These are phyloP conservation scores for Progne subis DNA, from an alignment of 2,113 vertebrate genomes.

Conservation along the genomic window DNA sequence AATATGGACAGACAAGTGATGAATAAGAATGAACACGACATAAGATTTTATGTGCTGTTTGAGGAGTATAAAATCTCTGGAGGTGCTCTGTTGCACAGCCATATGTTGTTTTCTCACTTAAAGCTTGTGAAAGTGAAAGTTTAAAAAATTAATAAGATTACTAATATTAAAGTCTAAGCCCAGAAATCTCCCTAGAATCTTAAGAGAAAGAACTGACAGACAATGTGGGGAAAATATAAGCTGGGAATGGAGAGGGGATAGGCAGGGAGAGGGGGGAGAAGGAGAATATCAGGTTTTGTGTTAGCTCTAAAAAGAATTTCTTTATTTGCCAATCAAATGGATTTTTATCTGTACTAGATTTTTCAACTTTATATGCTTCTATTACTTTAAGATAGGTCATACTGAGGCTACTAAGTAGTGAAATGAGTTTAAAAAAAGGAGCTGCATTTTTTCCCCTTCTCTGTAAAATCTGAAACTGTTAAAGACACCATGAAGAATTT, in stretches of 20 bases:
- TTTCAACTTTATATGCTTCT: background rate
- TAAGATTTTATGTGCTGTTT: slow-evolving; percentile 41
- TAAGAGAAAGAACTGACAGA: background rate
- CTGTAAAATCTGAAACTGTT: background rate
- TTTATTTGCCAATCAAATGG: background rate
- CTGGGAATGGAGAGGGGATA: background rate
- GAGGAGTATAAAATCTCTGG: slow-evolving; percentile 49
- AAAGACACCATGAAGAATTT: background rate
- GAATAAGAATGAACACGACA: slow-evolving; percentile 51
- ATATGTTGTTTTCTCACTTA: slow-evolving; percentile 56
- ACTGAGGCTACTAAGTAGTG: background rate
- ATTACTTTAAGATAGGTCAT: background rate
- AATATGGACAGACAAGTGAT: slow-evolving; percentile 45
- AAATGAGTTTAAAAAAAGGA: background rate
- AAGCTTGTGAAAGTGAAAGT: slow-evolving; percentile 50
- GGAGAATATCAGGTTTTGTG: background rate
- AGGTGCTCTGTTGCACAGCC: slow-evolving; percentile 47
- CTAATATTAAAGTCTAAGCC: slow-evolving; percentile 43
- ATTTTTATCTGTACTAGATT: background rate
- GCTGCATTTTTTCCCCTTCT: background rate
- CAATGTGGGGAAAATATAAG: background rate
- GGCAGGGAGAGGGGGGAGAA: fast-evolving
- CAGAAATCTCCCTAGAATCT: slow-evolving; percentile 2
- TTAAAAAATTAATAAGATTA: slow-evolving; percentile 69
- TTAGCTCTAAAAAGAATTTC: background rate